These are phyloP conservation scores for Mystacornis crossleyi DNA, from an alignment of 2,113 vertebrate genomes.

Conservation along the genomic window DNA sequence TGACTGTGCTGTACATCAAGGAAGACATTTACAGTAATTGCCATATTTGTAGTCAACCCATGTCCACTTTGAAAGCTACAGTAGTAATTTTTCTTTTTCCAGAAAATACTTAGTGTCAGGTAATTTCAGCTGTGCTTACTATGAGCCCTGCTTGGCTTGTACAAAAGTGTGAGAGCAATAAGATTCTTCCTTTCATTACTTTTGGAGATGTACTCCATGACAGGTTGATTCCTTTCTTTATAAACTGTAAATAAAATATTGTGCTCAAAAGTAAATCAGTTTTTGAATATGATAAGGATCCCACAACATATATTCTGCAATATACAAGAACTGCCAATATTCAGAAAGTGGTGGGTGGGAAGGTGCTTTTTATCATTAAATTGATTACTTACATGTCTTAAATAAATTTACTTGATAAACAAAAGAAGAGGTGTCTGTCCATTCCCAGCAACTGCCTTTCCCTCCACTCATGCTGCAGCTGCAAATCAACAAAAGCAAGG, in stretches of 20 bases:
- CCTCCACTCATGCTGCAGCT: neutral
- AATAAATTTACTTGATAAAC: neutral
- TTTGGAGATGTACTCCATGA: neutral
- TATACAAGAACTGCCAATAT: neutral
- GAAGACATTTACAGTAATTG: slow-evolving; percentile 28
- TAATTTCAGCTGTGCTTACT: neutral
- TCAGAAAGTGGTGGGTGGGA: neutral
- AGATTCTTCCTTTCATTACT: neutral
- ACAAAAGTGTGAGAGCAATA: neutral
- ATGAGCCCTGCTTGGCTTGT: neutral
- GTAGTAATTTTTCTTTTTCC: slow-evolving; percentile 51
- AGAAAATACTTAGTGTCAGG: slow-evolving; percentile 26
- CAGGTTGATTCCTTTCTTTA: slow-evolving; percentile 8
- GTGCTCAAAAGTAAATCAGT: neutral
- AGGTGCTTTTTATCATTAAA: neutral
- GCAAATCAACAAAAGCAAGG: neutral
- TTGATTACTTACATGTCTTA: neutral
- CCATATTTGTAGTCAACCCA: slow-evolving; percentile 15
- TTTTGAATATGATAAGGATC: neutral
- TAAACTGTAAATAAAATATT: slow-evolving; percentile 1
- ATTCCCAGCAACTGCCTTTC: neutral
- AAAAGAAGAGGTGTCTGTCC: neutral
- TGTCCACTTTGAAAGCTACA: slow-evolving; percentile 36
- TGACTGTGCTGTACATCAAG: slow-evolving; percentile 13
- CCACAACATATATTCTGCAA: neutral